These are phyloP conservation scores for Smittia sp. DNA, from an alignment of 2,888 invertebrate genomes.

Conservation along the genomic window DNA sequence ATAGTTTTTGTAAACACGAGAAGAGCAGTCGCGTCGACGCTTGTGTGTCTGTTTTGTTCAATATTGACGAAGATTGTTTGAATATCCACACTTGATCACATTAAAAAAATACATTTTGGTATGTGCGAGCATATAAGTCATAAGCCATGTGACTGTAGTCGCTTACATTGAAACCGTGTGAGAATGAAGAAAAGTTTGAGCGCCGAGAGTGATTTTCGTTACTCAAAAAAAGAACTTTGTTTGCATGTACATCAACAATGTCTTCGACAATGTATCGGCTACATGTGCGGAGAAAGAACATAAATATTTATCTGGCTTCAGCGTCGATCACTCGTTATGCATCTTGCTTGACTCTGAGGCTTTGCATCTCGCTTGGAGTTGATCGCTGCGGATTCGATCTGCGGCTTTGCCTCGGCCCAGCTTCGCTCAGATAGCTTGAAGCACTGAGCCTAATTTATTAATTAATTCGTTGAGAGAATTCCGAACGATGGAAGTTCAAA, in stretches of 20 bases:
- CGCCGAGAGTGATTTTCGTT: slow-evolving; percentile 32
- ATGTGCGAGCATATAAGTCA: neutral
- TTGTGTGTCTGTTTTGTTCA: neutral
- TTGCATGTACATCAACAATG: neutral
- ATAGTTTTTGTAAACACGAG: neutral
- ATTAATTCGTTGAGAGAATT: neutral
- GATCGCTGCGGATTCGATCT: too few species aligned
- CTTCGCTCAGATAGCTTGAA: neutral
- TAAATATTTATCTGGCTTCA: neutral
- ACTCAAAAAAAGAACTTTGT: neutral
- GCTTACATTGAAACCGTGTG: neutral
- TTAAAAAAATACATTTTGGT: neutral
- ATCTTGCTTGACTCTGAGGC: neutral
- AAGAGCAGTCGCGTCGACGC: neutral
- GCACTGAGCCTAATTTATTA: neutral
- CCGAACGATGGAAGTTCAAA: neutral
- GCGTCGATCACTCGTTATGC: neutral
- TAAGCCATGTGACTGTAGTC: neutral
- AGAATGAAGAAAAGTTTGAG: slow-evolving; percentile 7
- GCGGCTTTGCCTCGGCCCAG: neutral
- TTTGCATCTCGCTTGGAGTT: too few species aligned
- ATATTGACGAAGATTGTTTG: neutral
- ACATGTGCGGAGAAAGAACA: neutral
- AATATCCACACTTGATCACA: slow-evolving; percentile 20
- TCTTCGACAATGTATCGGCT: neutral